Conservation (phyloP, 2,888 invertebrate genomes). For the Rugalucina vietnamica region DNA sequence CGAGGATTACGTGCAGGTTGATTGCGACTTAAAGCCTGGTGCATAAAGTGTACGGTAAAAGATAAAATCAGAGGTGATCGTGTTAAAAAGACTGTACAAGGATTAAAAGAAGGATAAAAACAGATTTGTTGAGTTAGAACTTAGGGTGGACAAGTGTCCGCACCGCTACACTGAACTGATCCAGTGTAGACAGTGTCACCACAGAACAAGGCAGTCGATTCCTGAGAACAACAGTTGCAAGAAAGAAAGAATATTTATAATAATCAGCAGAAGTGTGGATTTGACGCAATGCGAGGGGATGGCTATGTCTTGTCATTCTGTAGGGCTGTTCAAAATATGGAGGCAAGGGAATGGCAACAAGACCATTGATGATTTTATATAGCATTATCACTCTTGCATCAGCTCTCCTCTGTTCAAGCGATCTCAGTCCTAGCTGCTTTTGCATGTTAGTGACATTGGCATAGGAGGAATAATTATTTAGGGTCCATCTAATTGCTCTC, state of each 20-base stretch:
- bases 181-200: neutral
- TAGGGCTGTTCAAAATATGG: slow-evolving; percentile 4
- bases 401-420: neutral
- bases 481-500: neutral
- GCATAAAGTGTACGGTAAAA: neutral
- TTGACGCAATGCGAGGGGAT: neutral
- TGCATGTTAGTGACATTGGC: neutral
- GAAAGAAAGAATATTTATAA: slow-evolving; percentile 3
- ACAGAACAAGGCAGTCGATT: neutral
- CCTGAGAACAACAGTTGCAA: neutral
- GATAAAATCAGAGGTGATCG: neutral
- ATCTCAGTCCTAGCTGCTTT: neutral
- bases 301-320: neutral
- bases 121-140: neutral
- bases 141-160: neutral
- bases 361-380: neutral
- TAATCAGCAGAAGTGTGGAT: neutral
- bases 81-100: neutral
- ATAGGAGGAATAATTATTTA: neutral
- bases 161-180: neutral
- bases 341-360: neutral
- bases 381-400: neutral
- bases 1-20: no score
- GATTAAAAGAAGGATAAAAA: neutral
- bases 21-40: neutral